Conservation (phyloP, 2,888 invertebrate species). For the Clostera curtula region DNA sequence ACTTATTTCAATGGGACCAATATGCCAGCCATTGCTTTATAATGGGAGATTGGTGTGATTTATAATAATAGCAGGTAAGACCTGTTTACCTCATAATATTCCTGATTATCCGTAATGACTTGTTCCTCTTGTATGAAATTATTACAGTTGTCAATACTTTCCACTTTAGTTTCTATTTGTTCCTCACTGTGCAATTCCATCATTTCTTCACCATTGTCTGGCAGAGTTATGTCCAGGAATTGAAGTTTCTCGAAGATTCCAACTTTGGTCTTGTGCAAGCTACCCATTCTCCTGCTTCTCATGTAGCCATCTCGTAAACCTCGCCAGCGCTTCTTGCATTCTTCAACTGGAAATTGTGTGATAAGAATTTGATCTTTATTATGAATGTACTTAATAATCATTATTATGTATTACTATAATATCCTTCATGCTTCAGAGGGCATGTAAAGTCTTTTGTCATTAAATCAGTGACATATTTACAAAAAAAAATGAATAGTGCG, state of each 20-base stretch:
- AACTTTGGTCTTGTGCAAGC: conserved; percentile 47
- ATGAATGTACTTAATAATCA: conserved; percentile 1
- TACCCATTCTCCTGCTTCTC: conserved; percentile 59
- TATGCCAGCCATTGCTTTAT: too few relatives aligned
- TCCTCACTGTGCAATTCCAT: conserved; percentile 20
- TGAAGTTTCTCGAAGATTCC: conserved; percentile 53
- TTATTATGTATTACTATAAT: too few relatives aligned
- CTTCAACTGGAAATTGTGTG: conserved; percentile 71
- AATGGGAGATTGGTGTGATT: too few relatives aligned
- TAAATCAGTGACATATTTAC: too few relatives aligned
- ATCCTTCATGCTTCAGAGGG: too few relatives aligned
- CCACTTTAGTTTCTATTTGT: too few relatives aligned
- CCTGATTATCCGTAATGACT: conserved; percentile 63
- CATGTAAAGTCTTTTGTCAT: too few relatives aligned
- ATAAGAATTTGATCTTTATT: too few relatives aligned
- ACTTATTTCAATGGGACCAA: too few relatives aligned
- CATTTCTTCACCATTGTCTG: conserved; percentile 26
- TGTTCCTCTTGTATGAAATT: conserved; percentile 42
- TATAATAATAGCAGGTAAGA: too few relatives aligned
- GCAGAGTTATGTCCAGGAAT: conserved; percentile 38
- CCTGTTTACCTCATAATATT: conserved; percentile 59
- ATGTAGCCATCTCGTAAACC: conserved; percentile 71
- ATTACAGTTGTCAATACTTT: too few relatives aligned
- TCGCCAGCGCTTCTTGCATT: conserved; percentile 74
- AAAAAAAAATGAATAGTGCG: too few relatives aligned